Evolutionary conservation across 2,797 vertebrate species (phyloP), one percentile per base, ranked within the genome.

Genomic region (Xiphorhynchus erythropygius): DNA sequence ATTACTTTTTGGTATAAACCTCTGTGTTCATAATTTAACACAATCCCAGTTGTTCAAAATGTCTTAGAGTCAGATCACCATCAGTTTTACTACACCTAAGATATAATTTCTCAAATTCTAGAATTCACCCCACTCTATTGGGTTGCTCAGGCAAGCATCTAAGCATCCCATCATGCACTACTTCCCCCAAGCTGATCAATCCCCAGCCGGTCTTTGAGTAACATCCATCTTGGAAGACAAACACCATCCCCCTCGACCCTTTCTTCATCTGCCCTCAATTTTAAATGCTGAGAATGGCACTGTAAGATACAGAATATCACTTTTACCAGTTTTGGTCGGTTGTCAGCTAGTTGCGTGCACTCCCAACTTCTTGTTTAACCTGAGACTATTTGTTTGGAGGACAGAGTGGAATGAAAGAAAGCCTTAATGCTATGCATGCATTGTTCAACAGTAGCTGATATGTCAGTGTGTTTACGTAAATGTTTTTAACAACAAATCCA

Each of bases 221-320:
- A 3, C 25, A 79, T 10, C 13, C 42, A 24, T 14, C 25, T 18
- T 70, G 60, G 56, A 65, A 60, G 11, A 27, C 14, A 64, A 62
- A 59, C 10, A n/a, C 4, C 4, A 5, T 52, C 2, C 3, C 4
- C 11, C 10, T 11, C 8, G 35, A 11, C 16, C 14, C 1, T 75
- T 79, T 52, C 30, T 37, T 77, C 7, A 41, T 46, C 7, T 81
- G 5, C 3, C 5, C 21, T 63, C 30, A 44, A 23, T 63, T 80
- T 68, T 63, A 49, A 18, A n/a, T 80, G 33, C 11, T 46, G 17
- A 63, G 8, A 12, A 3, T 59, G 17, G 13, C 21, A 27, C 8
- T 49, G 1, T 23, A 49, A 21, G 10, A 2, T 35, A 22, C 3
- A 64, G 19, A 68, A 59, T 21, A 71, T 15, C 12, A 9, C 12